A percentile compares a stretch with the other conserved stretches of the same genome.
phyloP scores from a whole-genome alignment of 2,113 vertebrate species.

The Notechis scutatus region DNA sequence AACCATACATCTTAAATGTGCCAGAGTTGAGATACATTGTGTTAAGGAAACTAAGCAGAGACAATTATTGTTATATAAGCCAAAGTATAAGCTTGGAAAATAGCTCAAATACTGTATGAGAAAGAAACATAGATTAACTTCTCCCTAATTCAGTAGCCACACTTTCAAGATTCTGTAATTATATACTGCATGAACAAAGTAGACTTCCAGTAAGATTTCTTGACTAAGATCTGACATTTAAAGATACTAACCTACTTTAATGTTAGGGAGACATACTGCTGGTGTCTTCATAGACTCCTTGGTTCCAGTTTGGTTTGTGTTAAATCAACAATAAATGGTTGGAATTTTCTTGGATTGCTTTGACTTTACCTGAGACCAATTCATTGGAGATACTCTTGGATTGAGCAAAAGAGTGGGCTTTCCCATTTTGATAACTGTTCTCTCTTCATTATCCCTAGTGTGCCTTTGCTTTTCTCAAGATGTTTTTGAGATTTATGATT shows the following conservation, averaged over 20 bases:
- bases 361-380: neutral
- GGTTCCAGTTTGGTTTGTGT: neutral
- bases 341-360: neutral
- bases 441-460: neutral
- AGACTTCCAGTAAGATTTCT: neutral
- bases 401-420: neutral
- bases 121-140: neutral
- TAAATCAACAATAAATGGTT: neutral
- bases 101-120: neutral
- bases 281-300: neutral
- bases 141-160: neutral
- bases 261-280: neutral
- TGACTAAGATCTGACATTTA: neutral
- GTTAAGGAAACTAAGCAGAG: neutral
- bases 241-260: neutral
- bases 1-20: neutral
- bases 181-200: neutral
- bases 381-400: neutral
- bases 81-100: neutral
- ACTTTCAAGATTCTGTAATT: neutral
- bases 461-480: neutral
- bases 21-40: neutral
- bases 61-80: neutral
- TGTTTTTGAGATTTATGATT: slow-evolving; percentile 3
- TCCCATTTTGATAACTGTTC: neutral